Evolutionary conservation across 2,113 vertebrate species (phyloP), one percentile per base, ranked within the genome.

Genomic region (Nannobrachium achirus): DNA sequence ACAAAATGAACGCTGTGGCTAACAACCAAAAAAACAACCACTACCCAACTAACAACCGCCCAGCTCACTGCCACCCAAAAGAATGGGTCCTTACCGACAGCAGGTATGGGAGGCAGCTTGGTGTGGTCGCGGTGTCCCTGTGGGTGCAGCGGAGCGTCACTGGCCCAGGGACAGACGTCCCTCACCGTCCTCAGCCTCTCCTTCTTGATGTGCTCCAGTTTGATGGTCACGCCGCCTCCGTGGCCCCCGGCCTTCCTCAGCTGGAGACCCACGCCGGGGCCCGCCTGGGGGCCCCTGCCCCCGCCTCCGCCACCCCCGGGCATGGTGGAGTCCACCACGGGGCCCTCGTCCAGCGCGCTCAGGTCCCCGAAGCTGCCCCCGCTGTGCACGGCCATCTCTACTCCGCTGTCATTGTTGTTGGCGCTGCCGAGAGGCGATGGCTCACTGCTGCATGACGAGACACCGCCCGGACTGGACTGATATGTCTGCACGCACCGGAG

Each of bases 371-470:
- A 94, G 93, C 98, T 97, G 89, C 96, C 96, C 69, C 96, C 95
- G n/a, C 96, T 95, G 80, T 97, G 93, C 87, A 95, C 79, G 20
- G 95, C 93, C 94, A 98, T 95, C 91, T 98, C 98, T 95, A 98
- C 94, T 89, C 97, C 95, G 83, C 97, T 98, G 94, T 98, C 95
- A 86, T 96, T 95, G 95, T 98, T 97, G 95, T 94, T 95, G 95
- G 92, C 85, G 79, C 94, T 96, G 90, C 96, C 94, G 92, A 98
- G 95, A 74, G 97, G 97, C 66, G 98, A 99, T 11, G 95, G 96
- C 88, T 99, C 96, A 51, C 97, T 98, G 93, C 97, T 98, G 81
- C 96, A 99, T n/a, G 97, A 98, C 0, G 97, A 99, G 89, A 97
- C 96, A 86, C 96, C 97, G 75, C 95, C 95, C 88, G 97, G 97